A percentile compares a stretch with the other conserved stretches of the same genome.
These are phyloP conservation scores for Acanthopleura granulata DNA, from an alignment of 2,888 invertebrate species.

Conservation along the genomic window DNA sequence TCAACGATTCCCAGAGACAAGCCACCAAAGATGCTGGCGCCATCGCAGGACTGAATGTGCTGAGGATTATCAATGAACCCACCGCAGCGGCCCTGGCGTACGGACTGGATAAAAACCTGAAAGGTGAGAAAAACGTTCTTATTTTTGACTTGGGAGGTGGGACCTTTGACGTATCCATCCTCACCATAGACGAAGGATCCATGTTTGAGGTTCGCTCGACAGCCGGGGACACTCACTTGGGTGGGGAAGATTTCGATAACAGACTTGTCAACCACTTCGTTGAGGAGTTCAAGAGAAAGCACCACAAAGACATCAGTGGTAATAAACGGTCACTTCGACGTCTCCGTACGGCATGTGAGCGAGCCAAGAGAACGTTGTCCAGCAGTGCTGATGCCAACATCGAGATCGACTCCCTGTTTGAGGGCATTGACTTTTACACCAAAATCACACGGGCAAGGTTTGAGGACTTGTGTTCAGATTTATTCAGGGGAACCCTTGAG, in stretches of 20 bases:
- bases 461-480: slow-evolving; percentile 94
- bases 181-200: slow-evolving; percentile 74
- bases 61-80: slow-evolving; percentile 77
- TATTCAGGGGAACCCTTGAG: slow-evolving; percentile 94
- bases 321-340: slow-evolving; percentile 87
- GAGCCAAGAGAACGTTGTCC: slow-evolving; percentile 75
- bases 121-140: slow-evolving; percentile 72
- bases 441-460: slow-evolving; percentile 94
- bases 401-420: slow-evolving; percentile 93
- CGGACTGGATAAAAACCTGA: slow-evolving; percentile 71
- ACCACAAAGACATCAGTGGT: slow-evolving; percentile 74
- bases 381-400: slow-evolving; percentile 73
- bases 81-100: slow-evolving; percentile 72
- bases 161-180: slow-evolving; percentile 71
- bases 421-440: slow-evolving; percentile 95
- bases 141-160: slow-evolving; percentile 82
- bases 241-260: slow-evolving; percentile 81
- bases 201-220: slow-evolving; percentile 86
- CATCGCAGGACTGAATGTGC: slow-evolving; percentile 70
- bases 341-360: slow-evolving; percentile 87
- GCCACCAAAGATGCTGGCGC: slow-evolving; percentile 74
- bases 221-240: slow-evolving; percentile 87
- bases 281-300: slow-evolving; percentile 84
- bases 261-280: slow-evolving; percentile 86
- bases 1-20: slow-evolving; percentile 74